phyloP scores from a whole-genome alignment of 1,140 invertebrate genomes.

The Dendroctonus ponderosae region DNA sequence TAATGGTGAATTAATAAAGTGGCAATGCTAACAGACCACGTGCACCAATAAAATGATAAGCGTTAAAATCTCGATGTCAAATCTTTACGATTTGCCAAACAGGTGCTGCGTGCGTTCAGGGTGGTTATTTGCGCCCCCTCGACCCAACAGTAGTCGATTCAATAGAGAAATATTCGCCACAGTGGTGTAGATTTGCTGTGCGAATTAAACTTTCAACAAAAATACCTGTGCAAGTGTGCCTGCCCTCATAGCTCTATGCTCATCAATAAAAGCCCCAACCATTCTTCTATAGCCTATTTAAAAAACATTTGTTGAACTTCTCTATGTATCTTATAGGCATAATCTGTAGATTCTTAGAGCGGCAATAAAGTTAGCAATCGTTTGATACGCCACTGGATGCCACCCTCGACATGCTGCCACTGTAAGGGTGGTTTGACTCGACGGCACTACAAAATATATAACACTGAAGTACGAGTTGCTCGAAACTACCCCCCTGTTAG shows the following conservation, averaged over 20 bases:
- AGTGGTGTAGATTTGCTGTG: neutral
- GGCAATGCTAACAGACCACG: constrained; percentile 25
- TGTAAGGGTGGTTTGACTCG: constrained; percentile 35
- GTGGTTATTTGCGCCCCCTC: constrained; percentile 33
- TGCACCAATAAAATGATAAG: constrained; percentile 32
- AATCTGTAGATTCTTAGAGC: neutral
- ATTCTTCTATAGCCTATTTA: neutral
- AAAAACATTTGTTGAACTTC: neutral
- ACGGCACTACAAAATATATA: constrained; percentile 38
- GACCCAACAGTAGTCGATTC: constrained; percentile 1
- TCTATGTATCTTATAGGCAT: neutral
- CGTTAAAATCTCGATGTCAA: constrained; percentile 38
- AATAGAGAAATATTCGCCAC: neutral
- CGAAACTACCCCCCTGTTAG: constrained; percentile 24
- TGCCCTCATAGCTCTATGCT: neutral
- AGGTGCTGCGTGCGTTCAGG: constrained; percentile 30
- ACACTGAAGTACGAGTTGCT: constrained; percentile 37
- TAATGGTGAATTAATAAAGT: constrained; percentile 34
- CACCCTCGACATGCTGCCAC: constrained; percentile 7
- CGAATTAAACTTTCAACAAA: too few relatives aligned
- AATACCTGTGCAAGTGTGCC: too few relatives aligned
- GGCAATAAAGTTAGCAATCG: neutral
- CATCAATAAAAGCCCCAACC: neutral
- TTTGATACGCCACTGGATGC: constrained; percentile 9
- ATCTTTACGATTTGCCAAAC: constrained; percentile 36